Conservation (phyloP, 2,888 invertebrate genomes). For the Liodrosophila aerea region DNA sequence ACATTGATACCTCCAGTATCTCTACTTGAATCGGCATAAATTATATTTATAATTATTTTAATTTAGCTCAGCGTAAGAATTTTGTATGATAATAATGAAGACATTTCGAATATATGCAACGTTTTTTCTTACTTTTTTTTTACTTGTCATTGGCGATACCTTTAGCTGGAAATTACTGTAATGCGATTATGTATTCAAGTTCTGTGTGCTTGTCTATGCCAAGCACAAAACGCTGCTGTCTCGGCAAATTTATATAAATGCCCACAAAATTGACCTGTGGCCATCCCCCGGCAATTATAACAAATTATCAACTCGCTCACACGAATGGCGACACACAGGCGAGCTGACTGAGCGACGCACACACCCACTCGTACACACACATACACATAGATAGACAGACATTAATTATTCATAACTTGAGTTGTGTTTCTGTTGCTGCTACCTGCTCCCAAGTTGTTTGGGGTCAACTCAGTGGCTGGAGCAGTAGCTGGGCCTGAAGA, state of each 20-base stretch:
- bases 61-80: no score
- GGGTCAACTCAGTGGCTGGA: neutral
- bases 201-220: no score
- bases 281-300: conserved; percentile 72
- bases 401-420: conserved; percentile 75
- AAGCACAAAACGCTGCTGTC: conserved; percentile 48
- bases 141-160: no score
- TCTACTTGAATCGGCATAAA: no score
- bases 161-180: conserved; percentile 5
- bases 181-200: conserved; percentile 59
- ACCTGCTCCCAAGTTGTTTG: conserved; percentile 25
- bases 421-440: conserved; percentile 30
- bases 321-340: conserved; percentile 46
- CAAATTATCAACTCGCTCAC: conserved; percentile 75
- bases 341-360: conserved; percentile 1
- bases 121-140: no score
- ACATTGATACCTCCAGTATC: no score
- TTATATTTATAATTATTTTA: no score
- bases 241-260: conserved; percentile 68
- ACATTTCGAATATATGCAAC: no score
- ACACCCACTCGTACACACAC: conserved; percentile 33
- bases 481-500: neutral
- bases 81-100: no score
- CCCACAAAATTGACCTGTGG: conserved; percentile 74
- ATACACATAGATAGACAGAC: conserved; percentile 22